phyloP scores from a whole-genome alignment of 2,888 invertebrate species.

The Diaphora mendica region DNA sequence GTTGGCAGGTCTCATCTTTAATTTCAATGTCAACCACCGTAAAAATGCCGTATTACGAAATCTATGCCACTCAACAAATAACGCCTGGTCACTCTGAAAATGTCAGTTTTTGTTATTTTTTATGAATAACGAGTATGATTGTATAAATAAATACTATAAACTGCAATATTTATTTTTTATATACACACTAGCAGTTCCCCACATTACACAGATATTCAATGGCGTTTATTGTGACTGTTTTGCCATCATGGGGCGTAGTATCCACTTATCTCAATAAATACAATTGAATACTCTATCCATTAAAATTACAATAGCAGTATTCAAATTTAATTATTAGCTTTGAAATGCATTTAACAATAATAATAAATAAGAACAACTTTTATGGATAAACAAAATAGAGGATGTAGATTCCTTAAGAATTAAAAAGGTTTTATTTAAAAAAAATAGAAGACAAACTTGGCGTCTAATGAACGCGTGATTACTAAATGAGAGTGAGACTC shows the following conservation, averaged over 20 bases:
- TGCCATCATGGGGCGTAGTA: neutral
- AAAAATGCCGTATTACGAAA: conserved; percentile 68
- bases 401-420: neutral
- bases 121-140: conserved; percentile 31
- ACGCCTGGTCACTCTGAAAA: conserved; percentile 59
- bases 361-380: too few species aligned
- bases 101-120: conserved; percentile 51
- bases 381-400: too few species aligned
- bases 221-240: neutral
- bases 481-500: neutral
- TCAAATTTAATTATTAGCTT: neutral
- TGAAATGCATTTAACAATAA: neutral
- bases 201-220: neutral
- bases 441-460: neutral
- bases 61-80: conserved; percentile 61
- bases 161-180: conserved; percentile 46
- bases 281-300: neutral
- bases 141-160: conserved; percentile 51
- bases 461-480: neutral
- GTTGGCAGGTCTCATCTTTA: conserved; percentile 43
- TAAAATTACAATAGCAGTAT: neutral
- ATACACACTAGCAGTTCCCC: conserved; percentile 17
- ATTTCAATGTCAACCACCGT: conserved; percentile 69
- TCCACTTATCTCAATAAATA: neutral
- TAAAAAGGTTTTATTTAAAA: neutral